Conservation (phyloP, 2,797 vertebrate species). For the Rallus crepitans region DNA sequence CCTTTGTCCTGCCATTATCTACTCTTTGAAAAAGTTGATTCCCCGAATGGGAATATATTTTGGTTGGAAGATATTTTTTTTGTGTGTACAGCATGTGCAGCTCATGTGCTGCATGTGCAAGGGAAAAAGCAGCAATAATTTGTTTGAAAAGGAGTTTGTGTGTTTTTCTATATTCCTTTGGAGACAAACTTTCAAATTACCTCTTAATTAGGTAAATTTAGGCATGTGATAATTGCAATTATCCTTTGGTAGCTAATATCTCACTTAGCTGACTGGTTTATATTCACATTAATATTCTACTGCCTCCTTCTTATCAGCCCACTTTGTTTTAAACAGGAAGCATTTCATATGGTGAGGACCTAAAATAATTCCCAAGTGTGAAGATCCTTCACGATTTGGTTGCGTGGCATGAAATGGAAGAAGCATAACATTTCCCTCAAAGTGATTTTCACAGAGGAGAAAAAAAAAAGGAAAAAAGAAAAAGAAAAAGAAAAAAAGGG, state of each 20-base stretch:
- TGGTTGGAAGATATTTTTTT: neutral
- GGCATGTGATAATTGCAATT: neutral
- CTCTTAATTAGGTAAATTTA: neutral
- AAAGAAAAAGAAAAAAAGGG: neutral
- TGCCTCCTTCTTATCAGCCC: conserved; percentile 14
- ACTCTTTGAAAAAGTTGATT: too few relatives aligned
- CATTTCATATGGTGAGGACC: conserved; percentile 52
- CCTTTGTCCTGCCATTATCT: too few relatives aligned
- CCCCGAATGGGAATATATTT: too few relatives aligned
- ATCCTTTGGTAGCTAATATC: neutral
- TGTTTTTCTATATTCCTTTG: neutral
- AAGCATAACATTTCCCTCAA: conserved; percentile 1
- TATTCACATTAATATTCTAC: neutral
- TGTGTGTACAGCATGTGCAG: too few relatives aligned
- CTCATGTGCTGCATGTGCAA: neutral
- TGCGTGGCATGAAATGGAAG: neutral
- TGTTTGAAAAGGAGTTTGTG: neutral
- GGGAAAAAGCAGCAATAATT: neutral
- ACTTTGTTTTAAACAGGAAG: conserved; percentile 63
- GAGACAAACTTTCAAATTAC: rapidly evolving
- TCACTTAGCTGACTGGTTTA: neutral
- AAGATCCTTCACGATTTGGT: conserved; percentile 34
- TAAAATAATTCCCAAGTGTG: conserved; percentile 55
- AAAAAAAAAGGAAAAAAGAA: too few relatives aligned
- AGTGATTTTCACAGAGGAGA: neutral